These are phyloP conservation scores for Chrysoperla carnea DNA, from an alignment of 1,140 invertebrate genomes.

Conservation along the genomic window DNA sequence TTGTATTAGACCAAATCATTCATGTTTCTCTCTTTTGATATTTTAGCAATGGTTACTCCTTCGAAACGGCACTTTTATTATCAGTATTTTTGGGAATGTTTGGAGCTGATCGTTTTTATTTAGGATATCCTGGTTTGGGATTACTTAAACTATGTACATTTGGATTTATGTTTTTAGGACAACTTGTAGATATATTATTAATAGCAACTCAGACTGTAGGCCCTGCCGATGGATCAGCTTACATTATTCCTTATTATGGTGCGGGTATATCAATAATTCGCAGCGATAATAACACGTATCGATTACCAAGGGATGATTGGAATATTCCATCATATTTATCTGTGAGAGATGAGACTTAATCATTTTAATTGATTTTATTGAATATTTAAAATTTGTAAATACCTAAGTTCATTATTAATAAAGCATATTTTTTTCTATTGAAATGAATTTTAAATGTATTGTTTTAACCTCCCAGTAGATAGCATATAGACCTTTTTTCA, in stretches of 20 bases:
- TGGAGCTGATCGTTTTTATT: conserved; percentile 91
- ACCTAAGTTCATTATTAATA: conserved; percentile 4
- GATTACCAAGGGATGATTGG: conserved; percentile 69
- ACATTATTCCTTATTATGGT: conserved; percentile 88
- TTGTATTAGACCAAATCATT: not conserved
- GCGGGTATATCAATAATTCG: conserved; percentile 62
- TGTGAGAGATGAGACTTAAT: conserved; percentile 14
- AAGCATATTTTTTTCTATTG: conserved; percentile 5
- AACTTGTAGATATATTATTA: conserved; percentile 85
- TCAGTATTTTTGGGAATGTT: conserved; percentile 95
- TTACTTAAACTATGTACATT: conserved; percentile 88
- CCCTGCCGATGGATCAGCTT: conserved; percentile 92
- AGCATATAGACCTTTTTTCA: too few species aligned
- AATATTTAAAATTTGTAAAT: not conserved
- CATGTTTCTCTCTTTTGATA: conserved; percentile 5
- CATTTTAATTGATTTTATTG: not conserved
- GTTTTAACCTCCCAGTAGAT: conserved; percentile 1
- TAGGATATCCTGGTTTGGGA: conserved; percentile 90
- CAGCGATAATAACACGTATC: conserved; percentile 73
- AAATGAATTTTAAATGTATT: conserved; percentile 5
- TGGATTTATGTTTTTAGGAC: conserved; percentile 92
- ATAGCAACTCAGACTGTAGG: conserved; percentile 83
- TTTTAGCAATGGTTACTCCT: conserved; percentile 80
- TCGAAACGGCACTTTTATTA: conserved; percentile 78
- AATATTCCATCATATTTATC: conserved; percentile 32